Evolutionary conservation across 2,797 vertebrate genomes (phyloP).

Genomic region (Cichlasoma orientale): DNA sequence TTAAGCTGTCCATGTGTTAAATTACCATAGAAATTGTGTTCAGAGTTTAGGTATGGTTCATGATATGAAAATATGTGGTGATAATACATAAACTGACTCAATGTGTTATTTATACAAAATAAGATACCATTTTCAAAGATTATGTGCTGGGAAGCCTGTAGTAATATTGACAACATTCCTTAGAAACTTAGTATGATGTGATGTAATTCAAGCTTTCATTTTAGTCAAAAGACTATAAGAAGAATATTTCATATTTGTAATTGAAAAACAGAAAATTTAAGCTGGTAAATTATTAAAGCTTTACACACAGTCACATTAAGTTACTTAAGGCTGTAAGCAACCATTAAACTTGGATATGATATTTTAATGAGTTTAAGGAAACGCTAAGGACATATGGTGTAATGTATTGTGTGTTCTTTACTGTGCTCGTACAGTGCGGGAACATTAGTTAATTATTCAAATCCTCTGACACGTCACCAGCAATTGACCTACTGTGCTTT

Average conservation of each 20-base stretch:
- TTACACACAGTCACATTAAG: not conserved
- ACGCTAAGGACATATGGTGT: not conserved
- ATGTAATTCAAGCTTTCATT: no score
- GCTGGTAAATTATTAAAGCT: not conserved
- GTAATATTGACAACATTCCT: no score
- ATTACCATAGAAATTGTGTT: not conserved
- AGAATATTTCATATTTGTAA: no score
- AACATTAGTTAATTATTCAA: slow-evolving; percentile 53
- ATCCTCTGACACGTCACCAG: slow-evolving; percentile 40
- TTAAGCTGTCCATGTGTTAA: not conserved
- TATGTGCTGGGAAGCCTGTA: no score
- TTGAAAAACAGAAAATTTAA: no score
- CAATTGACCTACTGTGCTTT: slow-evolving; percentile 54
- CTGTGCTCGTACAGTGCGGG: not conserved
- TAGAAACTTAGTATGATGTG: no score
- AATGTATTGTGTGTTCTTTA: not conserved
- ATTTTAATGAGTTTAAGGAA: not conserved
- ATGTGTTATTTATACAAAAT: no score
- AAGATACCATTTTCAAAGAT: no score
- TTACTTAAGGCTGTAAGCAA: not conserved
- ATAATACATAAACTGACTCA: not conserved
- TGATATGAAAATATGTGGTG: not conserved
- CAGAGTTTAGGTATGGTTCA: not conserved
- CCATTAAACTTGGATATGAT: not conserved
- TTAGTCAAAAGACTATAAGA: no score